These are phyloP conservation scores for Diogma glabrata DNA, from an alignment of 2,888 invertebrate species.

Conservation along the genomic window DNA sequence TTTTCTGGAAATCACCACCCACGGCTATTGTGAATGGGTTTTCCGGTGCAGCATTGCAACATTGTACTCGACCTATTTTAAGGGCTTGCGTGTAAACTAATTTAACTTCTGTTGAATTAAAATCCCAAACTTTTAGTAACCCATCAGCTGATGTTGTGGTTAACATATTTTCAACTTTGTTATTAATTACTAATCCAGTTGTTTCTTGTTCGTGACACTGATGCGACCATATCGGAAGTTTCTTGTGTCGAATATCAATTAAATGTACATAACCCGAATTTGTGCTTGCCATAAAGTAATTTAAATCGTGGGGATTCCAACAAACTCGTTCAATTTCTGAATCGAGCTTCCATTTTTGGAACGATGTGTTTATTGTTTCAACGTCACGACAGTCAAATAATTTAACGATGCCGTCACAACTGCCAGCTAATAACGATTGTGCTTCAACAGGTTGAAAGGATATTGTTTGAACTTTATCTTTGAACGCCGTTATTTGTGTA, in stretches of 20 bases:
- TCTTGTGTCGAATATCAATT: conserved; percentile 58
- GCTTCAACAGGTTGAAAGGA: conserved; percentile 76
- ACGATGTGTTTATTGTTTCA: conserved; percentile 38
- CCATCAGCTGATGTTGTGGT: conserved; percentile 72
- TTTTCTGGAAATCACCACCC: conserved; percentile 74
- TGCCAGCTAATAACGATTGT: conserved; percentile 70
- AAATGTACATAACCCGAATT: conserved; percentile 56
- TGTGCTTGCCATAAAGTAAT: conserved; percentile 54
- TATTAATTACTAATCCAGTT: conserved; percentile 67
- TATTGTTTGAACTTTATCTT: conserved; percentile 75
- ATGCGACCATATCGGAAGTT: conserved; percentile 56
- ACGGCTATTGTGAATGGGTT: conserved; percentile 66
- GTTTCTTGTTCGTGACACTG: conserved; percentile 74
- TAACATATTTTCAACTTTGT: conserved; percentile 59
- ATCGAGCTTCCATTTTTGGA: conserved; percentile 52
- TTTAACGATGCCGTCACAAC: conserved; percentile 68
- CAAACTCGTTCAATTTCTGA: conserved; percentile 73
- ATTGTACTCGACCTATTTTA: conserved; percentile 60
- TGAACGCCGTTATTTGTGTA: conserved; percentile 58
- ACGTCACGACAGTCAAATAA: conserved; percentile 77
- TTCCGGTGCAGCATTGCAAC: conserved; percentile 67
- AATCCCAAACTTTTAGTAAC: conserved; percentile 79
- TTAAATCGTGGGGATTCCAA: conserved; percentile 74
- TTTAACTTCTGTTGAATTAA: conserved; percentile 4
- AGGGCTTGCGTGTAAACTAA: conserved; percentile 37